phyloP scores from a whole-genome alignment of 2,113 vertebrate genomes.

The Potamarius usumacintae region DNA sequence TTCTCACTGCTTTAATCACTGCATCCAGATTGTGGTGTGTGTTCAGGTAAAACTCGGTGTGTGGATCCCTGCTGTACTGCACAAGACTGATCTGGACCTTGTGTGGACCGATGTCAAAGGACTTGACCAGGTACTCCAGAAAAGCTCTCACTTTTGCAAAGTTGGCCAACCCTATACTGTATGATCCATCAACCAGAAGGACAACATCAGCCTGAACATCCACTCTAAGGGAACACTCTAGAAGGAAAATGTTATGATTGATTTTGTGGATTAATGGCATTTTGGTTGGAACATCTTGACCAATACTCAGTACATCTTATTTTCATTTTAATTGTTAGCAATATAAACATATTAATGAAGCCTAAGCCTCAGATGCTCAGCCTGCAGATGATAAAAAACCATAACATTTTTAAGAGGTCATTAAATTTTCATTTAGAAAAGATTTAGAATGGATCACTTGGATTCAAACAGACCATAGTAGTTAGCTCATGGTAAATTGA shows the following conservation, averaged over 20 bases:
- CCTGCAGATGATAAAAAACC: not conserved
- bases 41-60: conserved; percentile 93
- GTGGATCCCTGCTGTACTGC: conserved; percentile 93
- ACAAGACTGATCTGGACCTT: conserved; percentile 97
- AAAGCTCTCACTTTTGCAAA: conserved; percentile 96
- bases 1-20: conserved; percentile 87
- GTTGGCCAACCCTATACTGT: conserved; percentile 94
- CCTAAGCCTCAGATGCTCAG: not conserved
- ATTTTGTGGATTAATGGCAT: not conserved
- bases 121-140: conserved; percentile 91
- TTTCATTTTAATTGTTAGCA: not conserved
- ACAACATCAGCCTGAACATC: conserved; percentile 96
- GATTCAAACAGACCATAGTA: not conserved
- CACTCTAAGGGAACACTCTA: conserved; percentile 92
- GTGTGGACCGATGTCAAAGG: conserved; percentile 87
- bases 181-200: conserved; percentile 95
- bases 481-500: not conserved
- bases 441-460: not conserved
- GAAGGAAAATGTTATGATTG: conserved; percentile 52
- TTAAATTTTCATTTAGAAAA: not conserved
- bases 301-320: not conserved
- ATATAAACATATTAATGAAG: not conserved
- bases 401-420: not conserved
- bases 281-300: not conserved
- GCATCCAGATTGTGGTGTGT: conserved; percentile 81